Evolutionary conservation across 2,797 vertebrate genomes (phyloP).

Genomic region (Podargus strigoides): DNA sequence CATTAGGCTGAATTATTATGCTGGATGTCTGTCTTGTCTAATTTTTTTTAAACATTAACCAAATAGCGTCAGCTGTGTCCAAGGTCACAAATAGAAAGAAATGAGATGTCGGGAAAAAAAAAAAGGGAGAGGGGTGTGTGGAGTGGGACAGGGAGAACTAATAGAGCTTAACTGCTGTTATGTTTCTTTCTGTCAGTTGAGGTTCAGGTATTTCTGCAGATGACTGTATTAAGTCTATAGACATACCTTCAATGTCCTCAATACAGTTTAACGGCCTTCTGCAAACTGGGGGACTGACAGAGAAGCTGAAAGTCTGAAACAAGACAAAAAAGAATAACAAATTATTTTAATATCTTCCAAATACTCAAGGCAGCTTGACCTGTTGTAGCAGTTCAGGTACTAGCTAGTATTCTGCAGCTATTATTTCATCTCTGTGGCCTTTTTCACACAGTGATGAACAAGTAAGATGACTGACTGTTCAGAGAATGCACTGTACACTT

Average conservation of each 20-base stretch:
- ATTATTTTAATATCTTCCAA: not conserved
- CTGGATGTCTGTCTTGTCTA: not conserved
- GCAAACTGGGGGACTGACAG: not conserved
- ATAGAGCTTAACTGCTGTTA: not conserved
- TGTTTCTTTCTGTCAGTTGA: not conserved
- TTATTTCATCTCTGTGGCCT: not conserved
- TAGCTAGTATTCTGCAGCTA: not conserved
- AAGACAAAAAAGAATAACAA: not conserved
- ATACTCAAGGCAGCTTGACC: not conserved
- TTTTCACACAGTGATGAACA: not conserved
- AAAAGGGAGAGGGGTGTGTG: rapidly evolving
- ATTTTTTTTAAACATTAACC: not conserved
- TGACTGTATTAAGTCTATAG: not conserved
- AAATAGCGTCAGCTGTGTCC: not conserved
- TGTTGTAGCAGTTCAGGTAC: not conserved
- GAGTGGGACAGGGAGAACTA: rapidly evolving
- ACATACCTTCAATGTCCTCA: not conserved
- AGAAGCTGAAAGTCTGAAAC: not conserved
- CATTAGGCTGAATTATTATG: not conserved
- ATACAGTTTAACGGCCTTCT: not conserved
- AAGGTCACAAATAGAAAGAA: not conserved
- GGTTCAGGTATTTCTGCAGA: not conserved
- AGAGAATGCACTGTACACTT: not conserved
- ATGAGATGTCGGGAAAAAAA: not conserved
- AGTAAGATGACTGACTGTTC: not conserved